phyloP scores from a whole-genome alignment of 2,888 invertebrate genomes.

The Cotesia congregata region DNA sequence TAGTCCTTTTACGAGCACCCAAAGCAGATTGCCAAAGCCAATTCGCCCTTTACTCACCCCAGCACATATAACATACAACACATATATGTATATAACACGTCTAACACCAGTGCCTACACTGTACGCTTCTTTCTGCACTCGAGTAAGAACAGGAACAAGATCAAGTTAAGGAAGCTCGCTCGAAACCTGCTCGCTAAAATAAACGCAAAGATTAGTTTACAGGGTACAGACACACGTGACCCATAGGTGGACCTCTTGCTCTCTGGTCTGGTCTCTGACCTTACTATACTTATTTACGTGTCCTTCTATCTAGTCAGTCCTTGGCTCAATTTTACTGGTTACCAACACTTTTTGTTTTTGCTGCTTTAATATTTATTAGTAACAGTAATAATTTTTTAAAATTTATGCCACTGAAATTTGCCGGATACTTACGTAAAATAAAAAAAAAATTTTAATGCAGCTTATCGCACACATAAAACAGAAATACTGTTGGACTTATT shows the following conservation, averaged over 20 bases:
- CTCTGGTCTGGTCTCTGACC: slow-evolving; percentile 50
- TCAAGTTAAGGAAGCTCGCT: neutral
- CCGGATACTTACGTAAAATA: too few species aligned
- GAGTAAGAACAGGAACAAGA: too few species aligned
- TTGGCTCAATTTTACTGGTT: neutral
- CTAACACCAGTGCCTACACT: neutral
- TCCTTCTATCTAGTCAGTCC: slow-evolving; percentile 32
- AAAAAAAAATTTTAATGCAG: too few species aligned
- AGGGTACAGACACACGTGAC: slow-evolving; percentile 54
- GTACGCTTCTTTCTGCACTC: neutral
- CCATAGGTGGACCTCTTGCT: slow-evolving; percentile 48
- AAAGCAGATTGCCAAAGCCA: slow-evolving; percentile 35
- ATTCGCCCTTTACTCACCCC: slow-evolving; percentile 9
- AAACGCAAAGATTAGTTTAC: slow-evolving; percentile 47
- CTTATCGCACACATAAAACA: too few species aligned
- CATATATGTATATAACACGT: neutral
- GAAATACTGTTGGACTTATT: too few species aligned
- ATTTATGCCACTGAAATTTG: too few species aligned
- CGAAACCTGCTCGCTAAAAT: slow-evolving; percentile 37
- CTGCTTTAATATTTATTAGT: too few species aligned
- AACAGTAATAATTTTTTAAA: too few species aligned
- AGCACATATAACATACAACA: neutral
- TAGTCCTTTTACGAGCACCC: slow-evolving; percentile 42
- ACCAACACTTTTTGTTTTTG: too few species aligned
- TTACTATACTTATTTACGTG: slow-evolving; percentile 31